Percentiles rank a stretch among this genome's conserved stretches.
Conservation (phyloP, 1,140 invertebrate species). For the Drosophila kepulauana region DNA sequence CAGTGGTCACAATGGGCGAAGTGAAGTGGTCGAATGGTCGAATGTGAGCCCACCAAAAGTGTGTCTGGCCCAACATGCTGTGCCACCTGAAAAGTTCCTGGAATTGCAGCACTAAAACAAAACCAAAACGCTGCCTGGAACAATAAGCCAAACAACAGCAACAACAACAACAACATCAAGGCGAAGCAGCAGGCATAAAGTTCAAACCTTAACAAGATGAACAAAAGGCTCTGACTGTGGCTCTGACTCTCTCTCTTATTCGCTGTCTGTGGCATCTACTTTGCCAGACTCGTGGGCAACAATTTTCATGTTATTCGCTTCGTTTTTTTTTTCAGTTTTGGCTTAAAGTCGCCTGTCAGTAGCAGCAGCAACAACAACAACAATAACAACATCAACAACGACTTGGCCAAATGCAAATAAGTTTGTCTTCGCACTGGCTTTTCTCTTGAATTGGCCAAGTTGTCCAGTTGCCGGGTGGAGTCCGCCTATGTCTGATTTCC, state of each 20-base stretch:
- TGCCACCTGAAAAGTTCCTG: constrained; percentile 82
- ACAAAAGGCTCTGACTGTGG: constrained; percentile 60
- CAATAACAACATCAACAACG: constrained; percentile 36
- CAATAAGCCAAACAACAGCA: constrained; percentile 60
- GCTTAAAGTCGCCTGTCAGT: constrained; percentile 57
- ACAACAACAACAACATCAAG: constrained; percentile 2
- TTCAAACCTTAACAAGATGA: constrained; percentile 80
- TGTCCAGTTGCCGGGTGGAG: constrained; percentile 17
- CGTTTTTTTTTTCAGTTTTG: constrained; percentile 7
- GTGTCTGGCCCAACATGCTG: constrained; percentile 77
- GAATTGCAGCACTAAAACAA: constrained; percentile 58
- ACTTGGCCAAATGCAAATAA: constrained; percentile 75
- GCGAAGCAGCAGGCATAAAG: constrained; percentile 67
- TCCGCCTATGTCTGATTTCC: constrained; percentile 59
- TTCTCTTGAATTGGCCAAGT: constrained; percentile 49
- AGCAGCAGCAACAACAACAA: constrained; percentile 35
- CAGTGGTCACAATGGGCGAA: constrained; percentile 20
- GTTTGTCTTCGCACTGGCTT: constrained; percentile 50
- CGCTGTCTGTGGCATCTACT: constrained; percentile 12
- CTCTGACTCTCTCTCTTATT: constrained; percentile 41
- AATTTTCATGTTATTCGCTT: constrained; percentile 73
- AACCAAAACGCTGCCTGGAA: constrained; percentile 53
- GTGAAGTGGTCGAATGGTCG: constrained; percentile 15
- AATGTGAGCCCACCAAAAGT: constrained; percentile 76
- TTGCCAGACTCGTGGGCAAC: constrained; percentile 80